A percentile compares a stretch with the other conserved stretches of the same genome.
phyloP scores from a whole-genome alignment of 1,140 invertebrate species.

The Neodiprion fabricii region DNA sequence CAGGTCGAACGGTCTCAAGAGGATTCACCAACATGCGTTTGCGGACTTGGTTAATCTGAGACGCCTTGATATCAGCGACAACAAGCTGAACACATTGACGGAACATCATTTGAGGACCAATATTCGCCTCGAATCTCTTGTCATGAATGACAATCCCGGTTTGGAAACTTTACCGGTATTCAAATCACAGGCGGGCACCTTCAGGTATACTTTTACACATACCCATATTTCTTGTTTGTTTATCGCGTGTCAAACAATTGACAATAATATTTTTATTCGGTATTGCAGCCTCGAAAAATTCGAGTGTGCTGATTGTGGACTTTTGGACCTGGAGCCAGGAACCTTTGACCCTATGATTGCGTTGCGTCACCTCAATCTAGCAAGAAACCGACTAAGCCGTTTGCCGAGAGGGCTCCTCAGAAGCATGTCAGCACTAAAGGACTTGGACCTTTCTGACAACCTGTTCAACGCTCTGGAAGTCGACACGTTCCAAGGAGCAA shows the following conservation, averaged over 20 bases:
- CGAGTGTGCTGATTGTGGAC: constrained; percentile 73
- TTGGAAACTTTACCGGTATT: constrained; percentile 67
- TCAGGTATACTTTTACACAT: constrained; percentile 33
- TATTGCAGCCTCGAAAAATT: constrained; percentile 42
- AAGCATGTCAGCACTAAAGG: constrained; percentile 64
- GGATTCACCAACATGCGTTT: constrained; percentile 73
- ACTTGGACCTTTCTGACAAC: constrained; percentile 76
- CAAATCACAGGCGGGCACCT: constrained; percentile 46
- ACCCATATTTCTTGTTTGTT: constrained; percentile 8
- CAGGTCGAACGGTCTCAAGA: constrained; percentile 69
- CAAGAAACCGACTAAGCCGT: constrained; percentile 61
- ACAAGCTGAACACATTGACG: constrained; percentile 68
- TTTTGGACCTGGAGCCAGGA: constrained; percentile 66
- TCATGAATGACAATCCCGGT: constrained; percentile 70
- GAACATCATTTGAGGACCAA: constrained; percentile 72
- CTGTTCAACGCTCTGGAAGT: constrained; percentile 64
- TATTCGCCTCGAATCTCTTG: constrained; percentile 69
- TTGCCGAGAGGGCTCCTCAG: constrained; percentile 58
- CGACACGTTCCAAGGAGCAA: constrained; percentile 65
- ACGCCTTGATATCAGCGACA: constrained; percentile 73
- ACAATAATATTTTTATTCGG: constrained; percentile 19
- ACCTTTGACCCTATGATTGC: constrained; percentile 73
- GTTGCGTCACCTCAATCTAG: constrained; percentile 67
- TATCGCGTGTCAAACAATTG: constrained; percentile 14
- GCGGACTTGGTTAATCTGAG: constrained; percentile 66